Evolutionary conservation across 2,888 invertebrate species (phyloP).

Genomic region (Drosophila formosana): DNA sequence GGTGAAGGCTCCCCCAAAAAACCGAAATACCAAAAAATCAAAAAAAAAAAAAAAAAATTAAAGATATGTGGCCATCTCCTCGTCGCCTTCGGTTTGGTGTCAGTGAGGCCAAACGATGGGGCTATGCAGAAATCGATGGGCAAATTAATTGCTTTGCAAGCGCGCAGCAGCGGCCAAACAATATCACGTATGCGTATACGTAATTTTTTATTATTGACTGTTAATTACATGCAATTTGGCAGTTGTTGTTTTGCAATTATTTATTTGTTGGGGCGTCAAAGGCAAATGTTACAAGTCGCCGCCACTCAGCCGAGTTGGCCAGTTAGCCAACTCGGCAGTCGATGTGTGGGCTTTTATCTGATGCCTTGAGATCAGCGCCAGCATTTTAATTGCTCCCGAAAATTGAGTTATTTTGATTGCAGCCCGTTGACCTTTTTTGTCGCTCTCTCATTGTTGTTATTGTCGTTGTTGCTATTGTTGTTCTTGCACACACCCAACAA

Average conservation of each 20-base stretch:
- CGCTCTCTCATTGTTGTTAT: conserved; percentile 8
- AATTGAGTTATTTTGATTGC: conserved; percentile 81
- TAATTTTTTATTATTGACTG: conserved; percentile 72
- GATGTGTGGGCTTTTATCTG: conserved; percentile 60
- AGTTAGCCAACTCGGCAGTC: neutral
- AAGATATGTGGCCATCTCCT: neutral
- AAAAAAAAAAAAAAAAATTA: neutral
- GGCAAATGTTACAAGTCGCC: conserved; percentile 68
- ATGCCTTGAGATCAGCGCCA: conserved; percentile 47
- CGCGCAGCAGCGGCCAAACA: conserved; percentile 19
- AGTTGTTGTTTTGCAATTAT: conserved; percentile 2
- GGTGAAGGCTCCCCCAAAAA: conserved; percentile 46
- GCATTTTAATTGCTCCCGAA: conserved; percentile 78
- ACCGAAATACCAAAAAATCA: neutral
- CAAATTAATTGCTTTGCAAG: conserved; percentile 73
- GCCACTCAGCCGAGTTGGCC: conserved; percentile 25
- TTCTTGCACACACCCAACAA: conserved; percentile 66
- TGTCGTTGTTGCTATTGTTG: conserved; percentile 12
- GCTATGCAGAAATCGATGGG: conserved; percentile 61
- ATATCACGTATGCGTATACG: conserved; percentile 70
- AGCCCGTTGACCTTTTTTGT: conserved; percentile 73
- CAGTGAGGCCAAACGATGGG: conserved; percentile 32
- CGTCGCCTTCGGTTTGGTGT: neutral
- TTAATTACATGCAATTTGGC: conserved; percentile 67
- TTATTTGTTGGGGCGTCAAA: conserved; percentile 44